phyloP scores from a whole-genome alignment of 64 coral and sea anemone genomes.

The Hydrozoanthus tunicans region DNA sequence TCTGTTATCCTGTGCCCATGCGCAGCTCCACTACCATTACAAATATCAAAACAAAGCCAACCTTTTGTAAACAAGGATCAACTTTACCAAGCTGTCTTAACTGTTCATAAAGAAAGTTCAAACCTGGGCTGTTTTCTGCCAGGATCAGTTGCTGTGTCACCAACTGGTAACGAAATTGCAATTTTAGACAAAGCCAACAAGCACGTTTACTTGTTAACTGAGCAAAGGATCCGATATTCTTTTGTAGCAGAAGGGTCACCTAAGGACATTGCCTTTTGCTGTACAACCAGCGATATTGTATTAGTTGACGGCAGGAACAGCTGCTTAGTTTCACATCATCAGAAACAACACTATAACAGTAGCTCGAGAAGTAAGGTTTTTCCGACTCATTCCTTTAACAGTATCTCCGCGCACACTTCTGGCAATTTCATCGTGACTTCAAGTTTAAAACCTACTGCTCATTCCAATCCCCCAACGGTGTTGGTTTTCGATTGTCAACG shows the following conservation, averaged over 20 bases:
- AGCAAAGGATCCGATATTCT: neutral
- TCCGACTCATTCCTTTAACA: slow-evolving; percentile 15
- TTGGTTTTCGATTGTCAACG: neutral
- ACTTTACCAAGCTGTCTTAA: neutral
- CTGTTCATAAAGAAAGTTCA: slow-evolving; percentile 3
- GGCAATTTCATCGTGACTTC: slow-evolving; percentile 20
- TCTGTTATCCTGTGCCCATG: slow-evolving; percentile 33
- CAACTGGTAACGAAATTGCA: slow-evolving; percentile 25
- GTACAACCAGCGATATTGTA: slow-evolving; percentile 7
- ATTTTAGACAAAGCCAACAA: slow-evolving; percentile 28
- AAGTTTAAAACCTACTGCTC: neutral
- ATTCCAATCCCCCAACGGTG: neutral
- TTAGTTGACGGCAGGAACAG: neutral
- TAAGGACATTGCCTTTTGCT: neutral
- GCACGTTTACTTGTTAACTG: slow-evolving; percentile 22
- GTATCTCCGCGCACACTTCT: neutral
- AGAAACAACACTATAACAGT: neutral
- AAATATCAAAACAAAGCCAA: slow-evolving; percentile 20
- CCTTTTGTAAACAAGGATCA: neutral
- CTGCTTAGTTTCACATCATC: neutral
- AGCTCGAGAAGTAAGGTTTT: slow-evolving; percentile 5
- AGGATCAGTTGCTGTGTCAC: neutral
- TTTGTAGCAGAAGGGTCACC: slow-evolving; percentile 34
- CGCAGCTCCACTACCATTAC: slow-evolving; percentile 10
- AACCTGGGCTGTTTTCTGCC: slow-evolving; percentile 32